Evolutionary conservation across 2,797 vertebrate species (phyloP), one percentile per base, ranked within the genome.

Genomic region (Acanthurus tractus): DNA sequence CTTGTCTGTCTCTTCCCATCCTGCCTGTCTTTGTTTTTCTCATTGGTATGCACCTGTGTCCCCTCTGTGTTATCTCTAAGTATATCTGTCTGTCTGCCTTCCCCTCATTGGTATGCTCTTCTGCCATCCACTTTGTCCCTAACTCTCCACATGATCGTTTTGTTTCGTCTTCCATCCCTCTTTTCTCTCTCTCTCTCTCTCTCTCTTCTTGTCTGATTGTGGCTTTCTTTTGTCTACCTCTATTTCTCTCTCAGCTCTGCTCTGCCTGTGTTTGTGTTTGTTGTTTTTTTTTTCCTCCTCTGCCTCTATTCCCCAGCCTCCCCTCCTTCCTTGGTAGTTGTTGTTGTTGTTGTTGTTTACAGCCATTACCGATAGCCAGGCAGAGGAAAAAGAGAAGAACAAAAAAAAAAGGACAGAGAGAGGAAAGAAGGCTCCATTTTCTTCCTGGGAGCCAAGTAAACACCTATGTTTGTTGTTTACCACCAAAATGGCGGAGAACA

Each of bases 271-370:
- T 83, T 85, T 76, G 61, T 85, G 63, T 86, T 79, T 87, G 76
- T 82, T 88, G 80, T 91, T 89, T 34, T 34, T 34, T 29, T 29
- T 87, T 82, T 79, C 75, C 70, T 55, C 77, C 85, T 82, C 74
- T 74, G 49, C 84, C 70, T 66, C 79, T 76, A 83, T 80, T 78
- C 76, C 74, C 22, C 70, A 54, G 1, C 74, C 78, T 29, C 72
- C 62, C 70, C 65, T 29, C 29, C 57, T 78, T 67, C 46, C 74
- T 71, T 69, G 74, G 63, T 22, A 9, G 48, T 73, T 82, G 76
- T 81, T 86, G 70, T 88, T 89, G 80, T 90, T 93, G 84, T 91
- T 93, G 72, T 91, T 92, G 89, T 93, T 93, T 92, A 92, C 91
- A 84, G 89, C 78, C 80, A 90, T 87, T 49, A 58, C 74, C 70